Conservation (phyloP, 2,797 vertebrate genomes). For the Erpetoichthys calabaricus region DNA sequence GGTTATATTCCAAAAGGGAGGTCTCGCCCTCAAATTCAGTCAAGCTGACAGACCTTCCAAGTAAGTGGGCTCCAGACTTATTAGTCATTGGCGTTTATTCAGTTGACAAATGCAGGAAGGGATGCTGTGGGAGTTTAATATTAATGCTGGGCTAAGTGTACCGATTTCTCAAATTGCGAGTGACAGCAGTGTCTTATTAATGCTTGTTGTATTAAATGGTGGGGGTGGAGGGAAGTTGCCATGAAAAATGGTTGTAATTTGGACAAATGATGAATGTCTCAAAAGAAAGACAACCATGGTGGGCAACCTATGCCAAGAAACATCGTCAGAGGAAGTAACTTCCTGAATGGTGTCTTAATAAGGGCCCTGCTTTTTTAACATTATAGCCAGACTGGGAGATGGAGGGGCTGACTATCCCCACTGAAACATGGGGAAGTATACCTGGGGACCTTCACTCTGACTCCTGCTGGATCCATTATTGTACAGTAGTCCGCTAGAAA, state of each 20-base stretch:
- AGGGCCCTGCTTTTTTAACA: no score
- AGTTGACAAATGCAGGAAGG: slow-evolving; percentile 19
- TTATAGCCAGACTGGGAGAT: no score
- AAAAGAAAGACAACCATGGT: slow-evolving; percentile 17
- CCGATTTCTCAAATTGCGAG: slow-evolving; percentile 18
- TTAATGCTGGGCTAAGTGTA: slow-evolving; percentile 23
- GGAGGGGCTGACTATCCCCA: no score
- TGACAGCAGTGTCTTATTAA: slow-evolving; percentile 12
- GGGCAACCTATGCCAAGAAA: slow-evolving; percentile 14
- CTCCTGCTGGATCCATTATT: no score
- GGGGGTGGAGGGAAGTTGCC: slow-evolving; percentile 16
- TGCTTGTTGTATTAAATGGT: slow-evolving; percentile 11
- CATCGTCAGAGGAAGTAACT: no score
- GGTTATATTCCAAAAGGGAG: slow-evolving; percentile 4
- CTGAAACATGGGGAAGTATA: no score
- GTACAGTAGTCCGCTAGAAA: no score
- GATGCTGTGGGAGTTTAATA: slow-evolving; percentile 31
- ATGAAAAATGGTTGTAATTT: slow-evolving; percentile 27
- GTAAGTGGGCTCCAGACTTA: slow-evolving; percentile 18
- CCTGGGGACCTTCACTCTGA: no score
- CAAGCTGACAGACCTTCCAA: slow-evolving; percentile 22
- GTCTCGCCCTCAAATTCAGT: slow-evolving; percentile 8
- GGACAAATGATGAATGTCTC: slow-evolving; percentile 24
- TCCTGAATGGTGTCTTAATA: no score
- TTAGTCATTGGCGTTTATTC: slow-evolving; percentile 22